These are phyloP conservation scores for Helobdella robusta DNA, from an alignment of 2,888 invertebrate species.

Conservation along the genomic window DNA sequence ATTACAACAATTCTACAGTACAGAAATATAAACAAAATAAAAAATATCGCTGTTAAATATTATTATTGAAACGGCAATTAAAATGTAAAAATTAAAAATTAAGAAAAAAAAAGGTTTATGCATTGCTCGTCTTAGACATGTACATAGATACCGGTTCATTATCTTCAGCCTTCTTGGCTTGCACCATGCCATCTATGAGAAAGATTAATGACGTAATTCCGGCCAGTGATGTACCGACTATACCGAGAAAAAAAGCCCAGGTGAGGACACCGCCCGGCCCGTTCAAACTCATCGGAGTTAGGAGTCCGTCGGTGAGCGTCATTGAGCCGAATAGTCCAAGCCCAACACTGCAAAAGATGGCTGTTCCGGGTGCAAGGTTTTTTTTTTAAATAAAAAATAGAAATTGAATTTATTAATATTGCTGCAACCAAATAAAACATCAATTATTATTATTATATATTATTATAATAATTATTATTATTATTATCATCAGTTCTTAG, in stretches of 20 bases:
- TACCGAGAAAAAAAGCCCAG: constrained; percentile 25
- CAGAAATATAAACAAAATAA: neutral
- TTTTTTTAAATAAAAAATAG: neutral
- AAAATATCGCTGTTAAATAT: neutral
- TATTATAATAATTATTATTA: too few relatives aligned
- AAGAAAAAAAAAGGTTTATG: neutral
- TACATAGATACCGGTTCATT: too few relatives aligned
- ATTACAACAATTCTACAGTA: too few relatives aligned
- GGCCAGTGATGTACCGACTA: constrained; percentile 15
- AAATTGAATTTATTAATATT: neutral
- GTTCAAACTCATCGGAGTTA: constrained; percentile 18
- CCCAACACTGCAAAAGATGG: neutral
- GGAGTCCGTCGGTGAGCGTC: constrained; percentile 12
- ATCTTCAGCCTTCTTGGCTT: neutral
- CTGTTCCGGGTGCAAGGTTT: constrained; percentile 8
- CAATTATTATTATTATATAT: too few relatives aligned
- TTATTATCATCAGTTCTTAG: too few relatives aligned
- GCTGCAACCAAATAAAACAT: too few relatives aligned
- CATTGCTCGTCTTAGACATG: neutral
- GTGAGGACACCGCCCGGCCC: constrained; percentile 22
- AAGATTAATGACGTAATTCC: constrained; percentile 13
- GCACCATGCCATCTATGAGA: constrained; percentile 15
- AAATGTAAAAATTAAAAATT: neutral
- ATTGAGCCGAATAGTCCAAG: constrained; percentile 22
- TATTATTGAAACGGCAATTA: neutral